These are phyloP conservation scores for Holotrichia oblita DNA, from an alignment of 1,140 invertebrate genomes.

Conservation along the genomic window DNA sequence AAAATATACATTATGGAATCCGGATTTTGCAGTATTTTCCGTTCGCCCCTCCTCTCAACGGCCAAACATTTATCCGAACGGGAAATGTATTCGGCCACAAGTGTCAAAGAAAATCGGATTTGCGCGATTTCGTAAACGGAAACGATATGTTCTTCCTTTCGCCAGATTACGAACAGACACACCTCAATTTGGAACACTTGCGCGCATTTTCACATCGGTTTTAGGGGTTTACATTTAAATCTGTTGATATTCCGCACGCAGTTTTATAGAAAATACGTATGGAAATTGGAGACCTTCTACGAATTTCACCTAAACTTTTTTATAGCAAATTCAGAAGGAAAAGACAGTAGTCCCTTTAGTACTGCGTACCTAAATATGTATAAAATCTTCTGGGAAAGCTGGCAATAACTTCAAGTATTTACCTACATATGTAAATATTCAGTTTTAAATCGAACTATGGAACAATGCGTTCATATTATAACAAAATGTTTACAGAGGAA, in stretches of 20 bases:
- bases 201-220: not conserved
- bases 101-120: slow-evolving; percentile 31
- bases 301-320: not conserved
- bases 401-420: not conserved
- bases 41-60: not conserved
- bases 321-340: not conserved
- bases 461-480: no score
- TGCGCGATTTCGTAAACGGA: not conserved
- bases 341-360: not conserved
- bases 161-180: not conserved
- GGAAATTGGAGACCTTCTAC: not conserved
- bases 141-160: slow-evolving; percentile 1
- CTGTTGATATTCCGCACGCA: not conserved
- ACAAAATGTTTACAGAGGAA: no score
- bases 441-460: no score
- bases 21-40: not conserved
- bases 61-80: not conserved
- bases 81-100: slow-evolving; percentile 19
- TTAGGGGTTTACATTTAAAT: not conserved
- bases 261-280: not conserved
- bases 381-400: not conserved
- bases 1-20: not conserved
- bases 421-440: no score
- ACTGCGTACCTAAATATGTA: not conserved
- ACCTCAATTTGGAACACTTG: not conserved